Percentiles rank a stretch among this genome's conserved stretches.
Evolutionary conservation across 30 jellyfish, hydroid and myxozoan species (phyloP).

Genomic region (Cassiopea andromeda): DNA sequence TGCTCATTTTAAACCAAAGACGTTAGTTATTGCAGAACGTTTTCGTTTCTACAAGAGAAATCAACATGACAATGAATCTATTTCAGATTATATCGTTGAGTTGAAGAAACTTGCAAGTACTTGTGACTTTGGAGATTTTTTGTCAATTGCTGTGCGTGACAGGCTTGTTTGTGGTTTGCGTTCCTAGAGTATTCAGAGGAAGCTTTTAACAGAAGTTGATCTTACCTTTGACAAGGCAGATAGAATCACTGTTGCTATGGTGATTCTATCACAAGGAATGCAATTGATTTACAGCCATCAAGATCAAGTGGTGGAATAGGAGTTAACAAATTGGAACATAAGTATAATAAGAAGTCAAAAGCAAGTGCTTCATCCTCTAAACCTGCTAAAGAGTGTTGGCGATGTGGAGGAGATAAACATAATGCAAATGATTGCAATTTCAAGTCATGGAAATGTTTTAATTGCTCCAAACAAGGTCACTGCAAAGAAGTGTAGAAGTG

Average conservation of each 20-base stretch:
- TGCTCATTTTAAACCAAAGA: slow-evolving; percentile 35
- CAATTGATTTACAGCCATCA: slow-evolving; percentile 12
- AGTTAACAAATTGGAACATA: slow-evolving; percentile 36
- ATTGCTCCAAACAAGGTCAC: slow-evolving; percentile 44
- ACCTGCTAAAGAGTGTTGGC: slow-evolving; percentile 42
- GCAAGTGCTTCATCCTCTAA: slow-evolving; percentile 44
- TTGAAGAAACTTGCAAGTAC: slow-evolving; percentile 47
- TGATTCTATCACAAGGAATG: background rate
- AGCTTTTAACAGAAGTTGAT: slow-evolving; percentile 42
- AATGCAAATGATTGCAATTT: slow-evolving; percentile 41
- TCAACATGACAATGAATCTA: slow-evolving; percentile 48
- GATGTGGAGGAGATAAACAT: slow-evolving; percentile 31
- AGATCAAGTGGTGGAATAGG: slow-evolving; percentile 57
- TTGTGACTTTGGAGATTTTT: slow-evolving; percentile 41
- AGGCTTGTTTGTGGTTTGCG: slow-evolving; percentile 41
- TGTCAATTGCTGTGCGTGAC: slow-evolving; percentile 25
- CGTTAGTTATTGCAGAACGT: slow-evolving; percentile 53
- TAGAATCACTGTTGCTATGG: slow-evolving; percentile 50
- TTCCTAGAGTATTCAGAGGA: slow-evolving; percentile 30
- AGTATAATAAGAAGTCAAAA: slow-evolving; percentile 28
- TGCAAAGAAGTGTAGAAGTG: background rate
- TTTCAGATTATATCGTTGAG: slow-evolving; percentile 46
- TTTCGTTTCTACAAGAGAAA: slow-evolving; percentile 8
- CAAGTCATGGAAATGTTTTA: background rate
- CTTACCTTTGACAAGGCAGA: slow-evolving; percentile 54